Conservation (phyloP, 2,797 vertebrate genomes). For the Helostoma temminkii region DNA sequence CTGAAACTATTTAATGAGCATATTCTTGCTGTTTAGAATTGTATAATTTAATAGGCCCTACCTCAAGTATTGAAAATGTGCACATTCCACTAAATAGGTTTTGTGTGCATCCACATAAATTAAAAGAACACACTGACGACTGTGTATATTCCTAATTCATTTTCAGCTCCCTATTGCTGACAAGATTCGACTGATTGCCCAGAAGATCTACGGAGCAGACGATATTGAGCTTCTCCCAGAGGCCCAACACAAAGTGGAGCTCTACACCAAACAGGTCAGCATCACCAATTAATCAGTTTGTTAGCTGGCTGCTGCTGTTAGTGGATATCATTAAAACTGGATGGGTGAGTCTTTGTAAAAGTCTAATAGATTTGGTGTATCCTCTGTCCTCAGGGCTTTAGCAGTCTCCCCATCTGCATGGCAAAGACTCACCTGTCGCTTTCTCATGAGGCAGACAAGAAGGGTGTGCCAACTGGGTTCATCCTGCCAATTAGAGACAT, state of each 20-base stretch:
- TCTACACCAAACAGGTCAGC: slow-evolving; percentile 95
- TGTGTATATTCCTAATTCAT: background rate
- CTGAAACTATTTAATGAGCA: too few relatives aligned
- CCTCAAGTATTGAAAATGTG: too few relatives aligned
- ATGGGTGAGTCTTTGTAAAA: background rate
- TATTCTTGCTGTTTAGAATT: too few relatives aligned
- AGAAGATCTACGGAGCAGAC: slow-evolving; percentile 95
- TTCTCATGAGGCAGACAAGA: slow-evolving; percentile 95
- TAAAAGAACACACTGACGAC: background rate
- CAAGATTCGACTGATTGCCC: slow-evolving; percentile 95
- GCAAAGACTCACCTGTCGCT: slow-evolving; percentile 98
- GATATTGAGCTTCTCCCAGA: slow-evolving; percentile 95
- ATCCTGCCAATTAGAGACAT: slow-evolving; percentile 95
- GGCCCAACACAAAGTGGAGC: slow-evolving; percentile 91
- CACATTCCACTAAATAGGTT: too few relatives aligned
- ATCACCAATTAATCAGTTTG: background rate
- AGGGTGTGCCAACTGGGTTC: slow-evolving; percentile 94
- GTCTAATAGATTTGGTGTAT: background rate
- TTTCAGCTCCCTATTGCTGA: slow-evolving; percentile 90
- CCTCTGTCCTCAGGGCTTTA: slow-evolving; percentile 88
- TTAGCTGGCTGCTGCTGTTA: background rate
- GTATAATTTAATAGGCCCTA: too few relatives aligned
- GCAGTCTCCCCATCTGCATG: slow-evolving; percentile 95
- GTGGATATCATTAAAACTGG: background rate
- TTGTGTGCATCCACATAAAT: background rate